phyloP scores from a whole-genome alignment of 2,113 vertebrate genomes.

The Echinops telfairi region DNA sequence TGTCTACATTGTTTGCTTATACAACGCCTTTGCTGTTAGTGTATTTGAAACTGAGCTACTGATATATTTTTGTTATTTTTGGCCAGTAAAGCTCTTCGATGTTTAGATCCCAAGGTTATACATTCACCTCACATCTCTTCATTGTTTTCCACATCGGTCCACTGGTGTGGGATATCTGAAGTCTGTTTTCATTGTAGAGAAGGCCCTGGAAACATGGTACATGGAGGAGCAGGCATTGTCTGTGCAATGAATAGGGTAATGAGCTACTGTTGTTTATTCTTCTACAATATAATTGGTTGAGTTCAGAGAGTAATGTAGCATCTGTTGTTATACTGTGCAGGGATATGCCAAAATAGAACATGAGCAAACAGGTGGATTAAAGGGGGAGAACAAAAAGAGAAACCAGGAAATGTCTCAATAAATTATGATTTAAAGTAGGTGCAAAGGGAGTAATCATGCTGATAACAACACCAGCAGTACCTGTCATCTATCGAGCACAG shows the following conservation, averaged over 20 bases:
- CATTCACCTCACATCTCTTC: conserved; percentile 78
- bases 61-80: conserved; percentile 82
- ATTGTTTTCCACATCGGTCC: conserved; percentile 83
- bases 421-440: conserved; percentile 70
- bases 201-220: conserved; percentile 82
- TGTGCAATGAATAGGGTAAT: conserved; percentile 93
- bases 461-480: not conserved
- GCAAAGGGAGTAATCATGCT: conserved; percentile 28
- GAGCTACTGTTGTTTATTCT: conserved; percentile 99
- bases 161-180: conserved; percentile 80
- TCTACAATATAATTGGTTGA: conserved; percentile 97
- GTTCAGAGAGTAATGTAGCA: conserved; percentile 96
- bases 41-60: conserved; percentile 86
- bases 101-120: conserved; percentile 81
- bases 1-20: conserved; percentile 88
- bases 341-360: conserved; percentile 95
- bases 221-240: conserved; percentile 82
- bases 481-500: conserved; percentile 21
- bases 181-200: conserved; percentile 82
- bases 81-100: conserved; percentile 82
- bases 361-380: conserved; percentile 86
- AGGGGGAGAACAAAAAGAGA: conserved; percentile 66
- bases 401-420: conserved; percentile 64
- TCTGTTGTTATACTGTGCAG: conserved; percentile 95
- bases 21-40: conserved; percentile 83